Evolutionary conservation across 2,113 vertebrate genomes (phyloP), one percentile per base, ranked within the genome.

Genomic region (Hippocampus comes): DNA sequence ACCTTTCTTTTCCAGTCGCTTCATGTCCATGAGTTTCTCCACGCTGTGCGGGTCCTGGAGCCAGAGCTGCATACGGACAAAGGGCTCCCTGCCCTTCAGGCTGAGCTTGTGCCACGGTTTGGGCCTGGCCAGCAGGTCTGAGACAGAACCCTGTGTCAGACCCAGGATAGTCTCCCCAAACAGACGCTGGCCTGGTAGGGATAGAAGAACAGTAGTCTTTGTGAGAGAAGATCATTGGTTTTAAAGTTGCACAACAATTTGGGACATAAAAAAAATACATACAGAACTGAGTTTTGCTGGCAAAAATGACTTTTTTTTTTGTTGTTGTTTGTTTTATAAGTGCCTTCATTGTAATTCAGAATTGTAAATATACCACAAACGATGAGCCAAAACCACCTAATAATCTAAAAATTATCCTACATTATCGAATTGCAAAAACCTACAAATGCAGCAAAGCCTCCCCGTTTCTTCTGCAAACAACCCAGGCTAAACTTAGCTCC

Each of bases 31-130:
- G 83, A 99, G 93, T 87, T 96, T 96, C 88, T 98, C 96, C 84
- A 99, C 95, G 1, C 95, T 98, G 91, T 95, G 96, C 80, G 97
- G 96, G 79, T 99, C 96, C 49, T 95, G 96, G 64, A 99, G 93
- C 97, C 97, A 99, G n/a, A 91, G 87, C 78, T 91, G 88, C 90
- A 91, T 91, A 41, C 89, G 90, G 69, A 91, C 90, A 46, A 91
- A 90, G 65, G 90, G 90, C 86, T 91, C 90, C 69, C 88, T 78
- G 70, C 89, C 97, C 89, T 98, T 99, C 79, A 96, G 92, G 77
- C 97, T 98, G 78, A 98, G 94, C 89, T 99, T 98, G 88, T 95
- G 96, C 97, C 97, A 99, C 85, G 97, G 97, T 90, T 99, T 99
- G 1, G 97, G 97, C 70, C 95, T 95, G 77, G 97, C 96, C 80